Evolutionary conservation across 2,888 invertebrate genomes (phyloP).

Genomic region (Melieria crassipennis): DNA sequence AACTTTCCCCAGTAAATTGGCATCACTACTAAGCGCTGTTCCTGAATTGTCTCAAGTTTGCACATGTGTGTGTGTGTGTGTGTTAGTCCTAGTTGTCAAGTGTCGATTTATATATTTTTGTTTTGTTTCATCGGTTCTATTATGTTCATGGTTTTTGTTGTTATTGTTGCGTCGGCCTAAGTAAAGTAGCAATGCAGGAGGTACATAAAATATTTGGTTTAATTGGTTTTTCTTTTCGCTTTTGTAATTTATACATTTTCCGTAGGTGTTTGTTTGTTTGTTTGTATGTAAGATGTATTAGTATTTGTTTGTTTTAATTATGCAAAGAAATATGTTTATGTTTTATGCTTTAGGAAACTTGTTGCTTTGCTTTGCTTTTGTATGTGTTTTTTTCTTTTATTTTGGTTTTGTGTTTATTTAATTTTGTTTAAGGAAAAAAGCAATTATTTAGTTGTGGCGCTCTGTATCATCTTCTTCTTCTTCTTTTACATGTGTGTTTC

Average conservation of each 20-base stretch:
- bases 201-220: constrained; percentile 31
- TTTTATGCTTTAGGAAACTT: constrained; percentile 9
- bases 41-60: background rate
- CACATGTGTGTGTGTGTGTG: background rate
- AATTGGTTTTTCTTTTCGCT: constrained; percentile 7
- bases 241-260: constrained; percentile 6
- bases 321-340: constrained; percentile 5
- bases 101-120: background rate
- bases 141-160: constrained; percentile 13
- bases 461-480: too few species aligned
- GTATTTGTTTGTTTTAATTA: constrained; percentile 8
- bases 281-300: constrained; percentile 2
- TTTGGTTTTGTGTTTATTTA: background rate
- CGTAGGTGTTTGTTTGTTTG: constrained; percentile 10
- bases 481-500: background rate
- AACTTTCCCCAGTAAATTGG: background rate
- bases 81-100: background rate
- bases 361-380: background rate
- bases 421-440: background rate
- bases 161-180: too few species aligned
- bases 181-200: constrained; percentile 14
- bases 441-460: constrained; percentile 1
- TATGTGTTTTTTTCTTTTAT: background rate
- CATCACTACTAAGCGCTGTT: background rate
- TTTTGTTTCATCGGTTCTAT: constrained; percentile 2